phyloP scores from a whole-genome alignment of 2,888 invertebrate species.

The Molorchus minor region DNA sequence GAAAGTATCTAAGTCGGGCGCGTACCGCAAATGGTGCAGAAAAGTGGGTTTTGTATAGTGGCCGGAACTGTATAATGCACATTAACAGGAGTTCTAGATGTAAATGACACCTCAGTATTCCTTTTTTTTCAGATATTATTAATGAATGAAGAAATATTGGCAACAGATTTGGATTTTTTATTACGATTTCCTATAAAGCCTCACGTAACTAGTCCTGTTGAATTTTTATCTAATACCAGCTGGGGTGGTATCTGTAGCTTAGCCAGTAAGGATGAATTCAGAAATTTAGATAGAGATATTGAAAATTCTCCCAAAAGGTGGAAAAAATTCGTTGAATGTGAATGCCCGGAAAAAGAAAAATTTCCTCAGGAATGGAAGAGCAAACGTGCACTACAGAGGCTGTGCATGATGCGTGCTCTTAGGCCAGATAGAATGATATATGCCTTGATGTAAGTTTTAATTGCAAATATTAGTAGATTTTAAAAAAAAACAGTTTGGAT shows the following conservation, averaged over 20 bases:
- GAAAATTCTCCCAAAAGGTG: conserved; percentile 96
- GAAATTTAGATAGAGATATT: conserved; percentile 93
- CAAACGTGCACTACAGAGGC: conserved; percentile 88
- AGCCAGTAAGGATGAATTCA: conserved; percentile 88
- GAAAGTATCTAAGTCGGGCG: too few relatives aligned
- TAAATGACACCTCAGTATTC: too few relatives aligned
- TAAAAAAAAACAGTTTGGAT: too few relatives aligned
- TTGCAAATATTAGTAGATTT: too few relatives aligned
- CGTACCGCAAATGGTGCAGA: too few relatives aligned
- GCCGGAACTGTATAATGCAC: too few relatives aligned
- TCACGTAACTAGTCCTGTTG: conserved; percentile 93
- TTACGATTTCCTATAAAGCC: conserved; percentile 92
- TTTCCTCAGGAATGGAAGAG: conserved; percentile 99
- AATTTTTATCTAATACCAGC: conserved; percentile 89
- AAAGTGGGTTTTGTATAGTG: too few relatives aligned
- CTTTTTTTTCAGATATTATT: conserved; percentile 77
- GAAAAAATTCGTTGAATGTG: conserved; percentile 96
- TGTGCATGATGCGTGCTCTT: conserved; percentile 95
- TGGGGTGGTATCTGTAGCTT: conserved; percentile 97
- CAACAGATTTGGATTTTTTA: conserved; percentile 89
- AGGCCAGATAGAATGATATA: conserved; percentile 97
- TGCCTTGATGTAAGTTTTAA: conserved; percentile 79
- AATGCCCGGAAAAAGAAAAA: conserved; percentile 94
- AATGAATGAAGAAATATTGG: conserved; percentile 85
- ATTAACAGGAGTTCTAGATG: too few relatives aligned